Conservation (phyloP, 2,797 vertebrate genomes). For the Diplodus puntazzo region DNA sequence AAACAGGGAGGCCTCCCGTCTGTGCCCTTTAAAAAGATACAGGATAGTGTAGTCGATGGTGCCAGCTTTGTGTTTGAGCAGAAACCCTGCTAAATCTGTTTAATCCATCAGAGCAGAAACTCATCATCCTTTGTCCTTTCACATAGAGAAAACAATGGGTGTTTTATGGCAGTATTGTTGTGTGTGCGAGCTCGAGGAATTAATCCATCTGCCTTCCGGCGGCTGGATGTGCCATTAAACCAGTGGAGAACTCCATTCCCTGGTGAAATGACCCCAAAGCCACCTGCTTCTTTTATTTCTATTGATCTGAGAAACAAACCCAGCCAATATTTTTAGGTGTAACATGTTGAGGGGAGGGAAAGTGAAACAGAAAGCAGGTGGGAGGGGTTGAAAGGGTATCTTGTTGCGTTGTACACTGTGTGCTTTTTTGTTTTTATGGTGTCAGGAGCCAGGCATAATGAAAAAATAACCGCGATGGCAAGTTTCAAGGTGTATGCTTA, state of each 20-base stretch:
- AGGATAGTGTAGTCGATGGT: constrained; percentile 28
- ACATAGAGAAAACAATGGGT: constrained; percentile 59
- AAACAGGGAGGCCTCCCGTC: neutral
- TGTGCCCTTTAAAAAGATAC: constrained; percentile 27
- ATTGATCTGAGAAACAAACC: constrained; percentile 59
- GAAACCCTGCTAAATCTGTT: constrained; percentile 56
- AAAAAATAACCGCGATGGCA: constrained; percentile 18
- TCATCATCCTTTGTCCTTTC: constrained; percentile 62
- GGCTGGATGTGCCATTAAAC: constrained; percentile 48
- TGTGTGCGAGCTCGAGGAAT: constrained; percentile 34
- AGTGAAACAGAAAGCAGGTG: constrained; percentile 15
- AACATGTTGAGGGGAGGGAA: constrained; percentile 21
- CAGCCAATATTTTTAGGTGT: constrained; percentile 39
- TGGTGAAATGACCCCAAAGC: constrained; percentile 51
- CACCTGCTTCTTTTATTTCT: constrained; percentile 50
- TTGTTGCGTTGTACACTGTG: constrained; percentile 17
- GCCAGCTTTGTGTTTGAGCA: constrained; percentile 46
- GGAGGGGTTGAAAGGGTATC: neutral
- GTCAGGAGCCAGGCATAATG: constrained; percentile 11
- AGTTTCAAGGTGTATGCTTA: constrained; percentile 14
- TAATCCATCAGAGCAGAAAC: constrained; percentile 68
- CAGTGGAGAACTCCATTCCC: constrained; percentile 39
- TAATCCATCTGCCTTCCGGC: constrained; percentile 58
- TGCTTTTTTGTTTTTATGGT: constrained; percentile 8
- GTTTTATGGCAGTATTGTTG: constrained; percentile 49